Base-by-base conservation (phyloP, 2,888 invertebrate genomes). In the Anthophora plumipes region DNA sequence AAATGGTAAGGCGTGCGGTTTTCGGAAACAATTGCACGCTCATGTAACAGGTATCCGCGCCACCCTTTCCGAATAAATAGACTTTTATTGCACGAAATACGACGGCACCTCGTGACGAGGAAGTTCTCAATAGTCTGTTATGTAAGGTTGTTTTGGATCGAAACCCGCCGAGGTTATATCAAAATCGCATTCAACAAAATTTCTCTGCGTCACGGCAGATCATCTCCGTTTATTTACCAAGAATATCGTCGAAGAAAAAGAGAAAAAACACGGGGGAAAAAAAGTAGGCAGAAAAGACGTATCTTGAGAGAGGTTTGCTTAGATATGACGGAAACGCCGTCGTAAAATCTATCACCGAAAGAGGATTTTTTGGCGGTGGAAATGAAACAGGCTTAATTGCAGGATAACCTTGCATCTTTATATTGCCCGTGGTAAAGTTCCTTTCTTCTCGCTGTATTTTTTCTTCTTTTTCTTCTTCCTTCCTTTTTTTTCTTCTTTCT, bases 61-160 rank as follows among this genome's bases (percentile, higher is more conserved):
- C 31, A 31, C 31, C 31, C 31, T 31, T 31, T 31, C 11, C 31
- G 20, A 4, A 20, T 9, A 37, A 50, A 37, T 31, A 20, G 37
- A 64, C 12, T 46, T 63, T 31, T 63, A n/a, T 48, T 63, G 41
- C 31, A n/a, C 22, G 17, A 17, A 20, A 50, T 37, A 64, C 37
- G 48, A 48, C n/a, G 63, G 41, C n/a, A 48, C 9, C 63, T 37
- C 48, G 11, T 12, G 52, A 54, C 55, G 20, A 41, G 31, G 41
- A 11, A 31, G 17, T 8, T 46, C 39, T 60, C n/a, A 12, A 54
- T 14, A 25, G 54, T 75, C 39, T 46, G 25, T 61, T 61, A 54
- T 12, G 54, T 39, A 39, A 70, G 11, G 11, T 37, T 46, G 31
- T 43, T n/a, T 46, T 12, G 17, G 31, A 54, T 12, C 12, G 20